Conservation (phyloP, 2,113 vertebrate species). For the Pelmatolapia mariae region DNA sequence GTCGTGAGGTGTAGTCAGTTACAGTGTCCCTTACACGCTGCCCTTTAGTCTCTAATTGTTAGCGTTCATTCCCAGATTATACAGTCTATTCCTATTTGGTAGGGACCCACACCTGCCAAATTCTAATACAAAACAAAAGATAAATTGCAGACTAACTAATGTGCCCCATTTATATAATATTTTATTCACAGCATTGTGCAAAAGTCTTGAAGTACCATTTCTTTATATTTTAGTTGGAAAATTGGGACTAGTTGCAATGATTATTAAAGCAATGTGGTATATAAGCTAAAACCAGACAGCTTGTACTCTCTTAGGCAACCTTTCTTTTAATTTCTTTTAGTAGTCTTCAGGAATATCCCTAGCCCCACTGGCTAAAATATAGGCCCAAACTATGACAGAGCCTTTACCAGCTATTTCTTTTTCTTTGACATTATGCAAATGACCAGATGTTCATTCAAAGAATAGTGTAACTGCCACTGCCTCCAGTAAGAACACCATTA, state of each 20-base stretch:
- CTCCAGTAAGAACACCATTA: background rate
- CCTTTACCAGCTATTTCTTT: no score
- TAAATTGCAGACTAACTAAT: background rate
- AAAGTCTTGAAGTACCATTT: background rate
- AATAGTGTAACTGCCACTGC: background rate
- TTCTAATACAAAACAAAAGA: background rate
- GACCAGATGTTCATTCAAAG: background rate
- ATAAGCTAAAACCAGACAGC: accelerated
- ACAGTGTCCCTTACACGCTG: accelerated
- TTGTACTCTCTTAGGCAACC: background rate
- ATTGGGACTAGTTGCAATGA: background rate
- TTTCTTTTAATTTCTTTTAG: accelerated
- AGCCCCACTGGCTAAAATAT: accelerated
- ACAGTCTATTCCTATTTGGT: accelerated
- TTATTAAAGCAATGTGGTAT: accelerated
- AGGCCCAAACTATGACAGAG: accelerated
- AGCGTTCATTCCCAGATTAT: background rate
- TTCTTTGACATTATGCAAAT: background rate
- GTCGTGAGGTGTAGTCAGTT: accelerated
- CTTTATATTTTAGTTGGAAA: background rate
- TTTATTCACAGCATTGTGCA: background rate
- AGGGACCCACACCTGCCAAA: background rate
- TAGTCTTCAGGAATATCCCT: background rate
- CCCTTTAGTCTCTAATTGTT: accelerated
- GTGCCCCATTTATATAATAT: accelerated